phyloP scores from a whole-genome alignment of 2,888 invertebrate genomes.

The Meteorus cinctellus region DNA sequence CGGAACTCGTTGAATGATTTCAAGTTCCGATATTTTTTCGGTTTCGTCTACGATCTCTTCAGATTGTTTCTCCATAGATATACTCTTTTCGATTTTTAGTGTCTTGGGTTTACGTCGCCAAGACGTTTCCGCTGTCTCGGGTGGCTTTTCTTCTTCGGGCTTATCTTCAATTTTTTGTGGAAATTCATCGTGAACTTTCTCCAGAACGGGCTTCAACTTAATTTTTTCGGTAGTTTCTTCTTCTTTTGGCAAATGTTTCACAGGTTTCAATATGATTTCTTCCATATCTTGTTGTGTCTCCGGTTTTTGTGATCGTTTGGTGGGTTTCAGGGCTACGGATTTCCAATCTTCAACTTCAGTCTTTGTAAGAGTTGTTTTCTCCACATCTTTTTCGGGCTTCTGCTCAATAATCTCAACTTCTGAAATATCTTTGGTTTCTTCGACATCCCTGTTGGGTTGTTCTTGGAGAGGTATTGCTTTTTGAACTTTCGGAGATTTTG shows the following conservation, averaged over 20 bases:
- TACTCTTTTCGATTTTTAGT: constrained; percentile 46
- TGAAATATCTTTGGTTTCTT: constrained; percentile 53
- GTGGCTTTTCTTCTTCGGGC: constrained; percentile 70
- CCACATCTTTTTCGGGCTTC: not conserved
- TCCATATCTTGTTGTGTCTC: constrained; percentile 66
- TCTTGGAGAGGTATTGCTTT: constrained; percentile 53
- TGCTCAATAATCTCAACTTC: not conserved
- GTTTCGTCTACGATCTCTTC: constrained; percentile 54
- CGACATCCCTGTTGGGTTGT: constrained; percentile 53
- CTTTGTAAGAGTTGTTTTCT: constrained; percentile 51
- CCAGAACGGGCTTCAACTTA: constrained; percentile 40
- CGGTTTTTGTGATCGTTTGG: constrained; percentile 59
- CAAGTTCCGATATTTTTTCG: constrained; percentile 38
- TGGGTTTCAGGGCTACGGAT: constrained; percentile 54
- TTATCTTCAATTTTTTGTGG: constrained; percentile 47
- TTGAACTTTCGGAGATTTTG: constrained; percentile 47
- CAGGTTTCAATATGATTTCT: constrained; percentile 57
- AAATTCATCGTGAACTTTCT: not conserved
- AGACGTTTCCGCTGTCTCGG: constrained; percentile 66
- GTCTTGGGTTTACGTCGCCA: constrained; percentile 58
- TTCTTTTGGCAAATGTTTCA: constrained; percentile 57
- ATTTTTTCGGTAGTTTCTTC: constrained; percentile 48
- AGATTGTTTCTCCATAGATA: constrained; percentile 57
- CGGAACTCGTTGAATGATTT: constrained; percentile 17
- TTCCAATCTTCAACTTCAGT: constrained; percentile 57